Evolutionary conservation across 2,113 vertebrate genomes (phyloP).

Genomic region (Mola mola): DNA sequence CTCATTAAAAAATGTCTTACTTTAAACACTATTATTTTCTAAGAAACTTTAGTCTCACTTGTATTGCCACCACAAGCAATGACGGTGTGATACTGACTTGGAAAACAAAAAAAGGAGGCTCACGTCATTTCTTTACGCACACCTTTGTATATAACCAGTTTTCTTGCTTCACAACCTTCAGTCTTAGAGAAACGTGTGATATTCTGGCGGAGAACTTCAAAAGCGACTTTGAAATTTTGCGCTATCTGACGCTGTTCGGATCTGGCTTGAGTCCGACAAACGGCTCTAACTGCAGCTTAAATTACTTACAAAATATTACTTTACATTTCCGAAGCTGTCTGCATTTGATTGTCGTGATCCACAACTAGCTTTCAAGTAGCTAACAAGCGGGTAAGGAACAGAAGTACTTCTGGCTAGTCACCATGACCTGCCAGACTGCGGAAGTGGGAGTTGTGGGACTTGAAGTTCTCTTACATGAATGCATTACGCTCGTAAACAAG

Average conservation of each 20-base stretch:
- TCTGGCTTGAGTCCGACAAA: not conserved
- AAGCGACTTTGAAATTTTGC: constrained; percentile 14
- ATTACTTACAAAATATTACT: constrained; percentile 38
- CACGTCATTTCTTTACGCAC: not conserved
- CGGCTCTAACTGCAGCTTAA: not conserved
- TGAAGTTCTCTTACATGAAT: constrained; percentile 39
- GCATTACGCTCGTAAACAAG: not conserved
- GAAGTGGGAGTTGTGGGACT: constrained; percentile 71
- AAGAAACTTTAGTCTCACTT: not conserved
- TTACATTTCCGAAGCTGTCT: constrained; percentile 53
- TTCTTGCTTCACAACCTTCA: not conserved
- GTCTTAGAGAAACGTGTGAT: not conserved
- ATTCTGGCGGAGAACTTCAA: not conserved
- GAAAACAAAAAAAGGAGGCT: not conserved
- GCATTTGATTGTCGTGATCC: constrained; percentile 2
- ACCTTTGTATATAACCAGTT: not conserved
- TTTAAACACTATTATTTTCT: not conserved
- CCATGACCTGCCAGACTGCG: constrained; percentile 13
- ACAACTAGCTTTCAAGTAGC: constrained; percentile 16
- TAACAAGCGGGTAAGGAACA: constrained; percentile 9
- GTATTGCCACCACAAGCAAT: not conserved
- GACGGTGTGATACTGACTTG: not conserved
- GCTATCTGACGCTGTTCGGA: not conserved
- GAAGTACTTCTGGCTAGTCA: constrained; percentile 29
- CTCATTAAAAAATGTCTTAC: not conserved